Conservation (phyloP, 1,140 invertebrate species). For the Philaenus spumarius region DNA sequence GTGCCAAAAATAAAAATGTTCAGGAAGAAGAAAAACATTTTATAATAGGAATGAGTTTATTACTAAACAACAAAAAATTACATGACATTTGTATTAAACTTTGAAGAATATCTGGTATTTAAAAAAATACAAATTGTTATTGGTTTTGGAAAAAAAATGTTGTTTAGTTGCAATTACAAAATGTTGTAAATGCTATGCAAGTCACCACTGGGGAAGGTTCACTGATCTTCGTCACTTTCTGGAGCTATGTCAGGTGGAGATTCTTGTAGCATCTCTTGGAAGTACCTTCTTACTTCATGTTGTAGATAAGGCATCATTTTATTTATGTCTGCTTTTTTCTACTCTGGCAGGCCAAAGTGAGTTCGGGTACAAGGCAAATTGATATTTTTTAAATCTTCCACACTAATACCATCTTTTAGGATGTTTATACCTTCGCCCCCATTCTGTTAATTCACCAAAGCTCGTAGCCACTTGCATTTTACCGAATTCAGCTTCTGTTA, state of each 20-base stretch:
- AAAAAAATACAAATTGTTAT: too few species aligned
- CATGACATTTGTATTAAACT: too few species aligned
- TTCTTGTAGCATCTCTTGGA: conserved; percentile 1
- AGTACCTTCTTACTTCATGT: conserved; percentile 1
- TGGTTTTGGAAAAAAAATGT: background rate
- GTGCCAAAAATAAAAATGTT: too few species aligned
- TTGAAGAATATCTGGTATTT: too few species aligned
- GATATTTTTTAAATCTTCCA: background rate
- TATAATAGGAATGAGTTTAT: background rate
- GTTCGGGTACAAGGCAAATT: background rate
- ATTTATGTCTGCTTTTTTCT: conserved; percentile 1
- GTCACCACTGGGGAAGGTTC: background rate
- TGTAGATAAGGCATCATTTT: conserved; percentile 1
- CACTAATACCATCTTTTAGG: background rate
- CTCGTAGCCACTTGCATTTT: background rate
- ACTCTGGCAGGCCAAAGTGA: background rate
- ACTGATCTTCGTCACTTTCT: background rate
- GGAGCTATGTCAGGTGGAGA: background rate
- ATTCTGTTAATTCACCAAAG: background rate
- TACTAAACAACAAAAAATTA: background rate
- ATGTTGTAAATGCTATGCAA: background rate
- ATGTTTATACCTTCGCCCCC: conserved; percentile 1
- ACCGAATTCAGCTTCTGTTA: background rate
- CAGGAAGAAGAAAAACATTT: background rate
- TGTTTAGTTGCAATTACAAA: background rate